These are phyloP conservation scores for Beroe ovata DNA, from an alignment of 37 sponge, comb jelly and placozoan genomes.

Conservation along the genomic window DNA sequence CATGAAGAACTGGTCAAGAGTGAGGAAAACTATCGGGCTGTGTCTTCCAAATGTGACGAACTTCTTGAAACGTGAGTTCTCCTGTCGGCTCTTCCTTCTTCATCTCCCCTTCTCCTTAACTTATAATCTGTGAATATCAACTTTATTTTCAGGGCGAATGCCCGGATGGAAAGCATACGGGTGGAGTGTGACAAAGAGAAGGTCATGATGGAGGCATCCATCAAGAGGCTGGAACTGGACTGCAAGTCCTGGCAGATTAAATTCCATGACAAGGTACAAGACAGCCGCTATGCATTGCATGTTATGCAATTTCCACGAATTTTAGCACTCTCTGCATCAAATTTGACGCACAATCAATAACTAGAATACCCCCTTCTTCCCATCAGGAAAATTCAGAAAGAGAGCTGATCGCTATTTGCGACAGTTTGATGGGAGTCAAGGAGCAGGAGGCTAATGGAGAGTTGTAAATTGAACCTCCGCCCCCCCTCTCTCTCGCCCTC, in stretches of 20 bases:
- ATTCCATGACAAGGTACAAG: conserved; percentile 55
- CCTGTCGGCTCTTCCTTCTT: neutral
- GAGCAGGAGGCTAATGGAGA: conserved; percentile 22
- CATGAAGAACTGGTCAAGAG: conserved; percentile 18
- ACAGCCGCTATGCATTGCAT: too few relatives aligned
- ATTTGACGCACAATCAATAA: too few relatives aligned
- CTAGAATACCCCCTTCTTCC: too few relatives aligned
- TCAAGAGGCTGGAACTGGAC: conserved; percentile 48
- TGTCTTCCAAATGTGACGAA: neutral
- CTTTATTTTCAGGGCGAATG: conserved; percentile 32
- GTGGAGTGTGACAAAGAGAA: conserved; percentile 6
- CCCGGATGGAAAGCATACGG: neutral
- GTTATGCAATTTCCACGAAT: too few relatives aligned
- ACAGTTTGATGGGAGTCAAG: conserved; percentile 68
- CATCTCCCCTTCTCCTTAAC: neutral
- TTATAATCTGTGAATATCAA: neutral
- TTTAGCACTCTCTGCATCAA: too few relatives aligned
- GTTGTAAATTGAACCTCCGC: neutral
- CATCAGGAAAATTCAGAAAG: conserved; percentile 61
- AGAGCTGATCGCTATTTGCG: conserved; percentile 38
- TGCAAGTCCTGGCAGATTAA: conserved; percentile 50
- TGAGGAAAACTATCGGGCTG: neutral
- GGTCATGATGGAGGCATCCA: conserved; percentile 53
- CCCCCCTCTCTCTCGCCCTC: neutral
- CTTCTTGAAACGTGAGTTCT: neutral